phyloP scores from a whole-genome alignment of 2,113 vertebrate genomes.

The Oryzias melastigma region DNA sequence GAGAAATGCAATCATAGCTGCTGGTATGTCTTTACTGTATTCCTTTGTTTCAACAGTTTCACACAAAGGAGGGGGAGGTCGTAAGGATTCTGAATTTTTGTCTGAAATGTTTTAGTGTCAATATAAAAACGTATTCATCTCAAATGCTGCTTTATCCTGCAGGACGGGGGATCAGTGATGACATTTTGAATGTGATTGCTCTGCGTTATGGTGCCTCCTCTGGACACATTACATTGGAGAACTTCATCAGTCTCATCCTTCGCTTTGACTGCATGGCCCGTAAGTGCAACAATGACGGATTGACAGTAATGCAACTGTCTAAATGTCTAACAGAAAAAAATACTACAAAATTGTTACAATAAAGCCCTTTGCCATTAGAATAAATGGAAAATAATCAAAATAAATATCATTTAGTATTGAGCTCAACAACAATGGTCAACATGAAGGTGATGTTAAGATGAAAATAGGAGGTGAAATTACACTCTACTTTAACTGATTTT shows the following conservation, averaged over 20 bases:
- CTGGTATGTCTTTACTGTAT: conserved; percentile 39
- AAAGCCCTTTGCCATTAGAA: too few relatives aligned
- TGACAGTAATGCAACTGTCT: too few relatives aligned
- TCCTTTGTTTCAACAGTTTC: neutral
- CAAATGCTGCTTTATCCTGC: conserved; percentile 2
- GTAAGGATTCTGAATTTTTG: too few relatives aligned
- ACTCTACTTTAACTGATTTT: too few relatives aligned
- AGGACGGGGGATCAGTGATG: conserved; percentile 60
- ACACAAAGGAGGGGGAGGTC: neutral
- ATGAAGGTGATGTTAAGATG: too few relatives aligned
- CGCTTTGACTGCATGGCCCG: conserved; percentile 69
- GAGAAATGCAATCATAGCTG: conserved; percentile 46
- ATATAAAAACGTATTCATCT: neutral
- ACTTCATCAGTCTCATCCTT: conserved; percentile 67
- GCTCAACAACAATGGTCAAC: too few relatives aligned
- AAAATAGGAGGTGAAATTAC: too few relatives aligned
- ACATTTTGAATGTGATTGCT: conserved; percentile 65
- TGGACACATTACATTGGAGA: conserved; percentile 66
- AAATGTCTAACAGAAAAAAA: too few relatives aligned
- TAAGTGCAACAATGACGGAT: conserved; percentile 37
- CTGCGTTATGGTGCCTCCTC: conserved; percentile 62
- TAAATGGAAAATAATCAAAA: too few relatives aligned
- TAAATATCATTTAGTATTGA: too few relatives aligned
- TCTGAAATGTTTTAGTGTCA: too few relatives aligned
- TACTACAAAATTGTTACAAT: too few relatives aligned